Conservation (phyloP, 2,113 vertebrate species). For the Chloroceryle aenea region DNA sequence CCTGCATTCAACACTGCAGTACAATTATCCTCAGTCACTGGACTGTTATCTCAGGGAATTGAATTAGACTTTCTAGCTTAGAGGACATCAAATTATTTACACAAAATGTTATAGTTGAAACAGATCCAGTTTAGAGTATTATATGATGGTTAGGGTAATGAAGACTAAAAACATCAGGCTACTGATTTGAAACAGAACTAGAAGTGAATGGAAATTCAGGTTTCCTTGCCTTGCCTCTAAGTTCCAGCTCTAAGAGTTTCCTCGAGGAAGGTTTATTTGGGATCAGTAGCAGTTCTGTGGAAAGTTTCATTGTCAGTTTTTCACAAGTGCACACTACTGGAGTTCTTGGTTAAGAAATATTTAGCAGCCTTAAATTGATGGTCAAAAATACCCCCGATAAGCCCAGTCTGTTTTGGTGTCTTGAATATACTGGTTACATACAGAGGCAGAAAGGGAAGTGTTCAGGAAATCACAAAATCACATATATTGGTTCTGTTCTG, state of each 20-base stretch:
- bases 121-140: not conserved
- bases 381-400: not conserved
- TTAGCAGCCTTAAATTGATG: not conserved
- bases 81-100: constrained; percentile 19
- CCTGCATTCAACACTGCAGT: not conserved
- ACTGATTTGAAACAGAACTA: constrained; percentile 12
- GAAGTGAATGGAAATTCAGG: not conserved
- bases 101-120: constrained; percentile 12
- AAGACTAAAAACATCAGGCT: not conserved
- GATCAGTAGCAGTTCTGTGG: not conserved
- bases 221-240: not conserved
- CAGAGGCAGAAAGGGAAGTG: not conserved
- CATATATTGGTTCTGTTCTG: not conserved
- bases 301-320: not conserved
- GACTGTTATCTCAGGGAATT: constrained; percentile 11
- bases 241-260: not conserved
- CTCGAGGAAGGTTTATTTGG: not conserved
- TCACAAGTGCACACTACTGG: not conserved
- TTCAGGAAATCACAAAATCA: not conserved
- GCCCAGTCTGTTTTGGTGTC: not conserved
- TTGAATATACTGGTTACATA: not conserved
- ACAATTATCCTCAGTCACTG: not conserved
- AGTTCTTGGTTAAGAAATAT: not conserved
- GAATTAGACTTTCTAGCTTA: constrained; percentile 17
- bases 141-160: not conserved